Percentiles rank a stretch among this genome's conserved stretches.
Conservation (phyloP, 1,140 invertebrate species). For the Sarcophaga peregrina region DNA sequence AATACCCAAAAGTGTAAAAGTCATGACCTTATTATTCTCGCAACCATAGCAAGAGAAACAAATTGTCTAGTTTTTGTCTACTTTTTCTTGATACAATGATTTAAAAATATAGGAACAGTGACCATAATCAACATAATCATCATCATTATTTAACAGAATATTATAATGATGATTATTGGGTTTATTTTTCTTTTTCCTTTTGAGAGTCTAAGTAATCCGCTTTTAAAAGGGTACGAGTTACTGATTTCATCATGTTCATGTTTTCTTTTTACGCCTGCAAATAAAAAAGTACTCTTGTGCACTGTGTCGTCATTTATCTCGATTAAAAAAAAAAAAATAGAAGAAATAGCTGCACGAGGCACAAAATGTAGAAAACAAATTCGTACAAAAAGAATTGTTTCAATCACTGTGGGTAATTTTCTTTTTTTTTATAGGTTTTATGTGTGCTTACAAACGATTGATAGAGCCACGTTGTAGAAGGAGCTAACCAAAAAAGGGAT, state of each 20-base stretch:
- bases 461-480: no score
- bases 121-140: background rate
- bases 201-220: no score
- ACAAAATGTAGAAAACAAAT: background rate
- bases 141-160: background rate
- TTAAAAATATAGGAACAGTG: background rate
- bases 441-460: no score
- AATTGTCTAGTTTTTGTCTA: background rate
- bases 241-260: background rate
- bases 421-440: background rate
- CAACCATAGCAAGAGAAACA: background rate
- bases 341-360: background rate
- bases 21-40: slow-evolving; percentile 14
- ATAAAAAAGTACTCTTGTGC: background rate
- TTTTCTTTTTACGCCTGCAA: background rate
- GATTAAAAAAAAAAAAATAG: background rate
- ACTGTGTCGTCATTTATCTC: background rate
- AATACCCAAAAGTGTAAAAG: background rate
- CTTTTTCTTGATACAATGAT: no score
- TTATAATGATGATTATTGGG: background rate
- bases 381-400: background rate
- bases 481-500: no score
- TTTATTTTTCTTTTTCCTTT: background rate
- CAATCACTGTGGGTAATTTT: background rate
- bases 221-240: no score